Evolutionary conservation across 92 coral and sea anemone species (phyloP).

Genomic region (Porites cylindrica): DNA sequence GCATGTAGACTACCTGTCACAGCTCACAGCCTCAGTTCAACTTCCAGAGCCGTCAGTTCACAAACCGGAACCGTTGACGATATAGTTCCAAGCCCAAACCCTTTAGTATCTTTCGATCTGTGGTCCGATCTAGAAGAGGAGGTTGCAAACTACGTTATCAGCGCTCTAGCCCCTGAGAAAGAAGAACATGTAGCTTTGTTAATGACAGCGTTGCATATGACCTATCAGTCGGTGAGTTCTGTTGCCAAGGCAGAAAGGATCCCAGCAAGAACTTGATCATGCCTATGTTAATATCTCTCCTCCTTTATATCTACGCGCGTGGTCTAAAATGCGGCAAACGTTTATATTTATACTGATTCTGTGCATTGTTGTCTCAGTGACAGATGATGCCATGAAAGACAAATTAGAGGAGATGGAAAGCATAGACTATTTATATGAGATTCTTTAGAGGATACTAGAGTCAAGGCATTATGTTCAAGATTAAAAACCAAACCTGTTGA

Average conservation of each 20-base stretch:
- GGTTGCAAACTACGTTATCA: conserved; percentile 75
- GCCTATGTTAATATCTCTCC: background rate
- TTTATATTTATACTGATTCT: background rate
- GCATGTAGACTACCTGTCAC: conserved; percentile 68
- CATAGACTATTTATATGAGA: background rate
- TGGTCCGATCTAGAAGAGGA: conserved; percentile 91
- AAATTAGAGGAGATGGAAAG: conserved; percentile 59
- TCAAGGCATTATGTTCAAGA: conserved; percentile 51
- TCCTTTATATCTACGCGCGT: background rate
- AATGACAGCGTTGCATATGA: background rate
- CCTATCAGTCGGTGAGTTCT: background rate
- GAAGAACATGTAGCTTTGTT: conserved; percentile 15
- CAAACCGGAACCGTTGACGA: conserved; percentile 56
- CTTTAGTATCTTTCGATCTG: conserved; percentile 74
- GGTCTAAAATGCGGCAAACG: too few relatives aligned
- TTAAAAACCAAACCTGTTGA: conserved; percentile 68
- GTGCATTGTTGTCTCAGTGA: background rate
- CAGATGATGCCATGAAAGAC: conserved; percentile 20
- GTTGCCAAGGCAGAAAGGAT: too few relatives aligned
- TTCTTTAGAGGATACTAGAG: conserved; percentile 20
- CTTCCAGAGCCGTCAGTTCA: conserved; percentile 59
- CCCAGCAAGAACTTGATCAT: too few relatives aligned
- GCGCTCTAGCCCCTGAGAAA: conserved; percentile 57
- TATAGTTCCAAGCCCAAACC: conserved; percentile 90
- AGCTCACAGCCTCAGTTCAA: conserved; percentile 50